Conservation (phyloP, 2,888 invertebrate genomes). For the Crepidodera aurea region DNA sequence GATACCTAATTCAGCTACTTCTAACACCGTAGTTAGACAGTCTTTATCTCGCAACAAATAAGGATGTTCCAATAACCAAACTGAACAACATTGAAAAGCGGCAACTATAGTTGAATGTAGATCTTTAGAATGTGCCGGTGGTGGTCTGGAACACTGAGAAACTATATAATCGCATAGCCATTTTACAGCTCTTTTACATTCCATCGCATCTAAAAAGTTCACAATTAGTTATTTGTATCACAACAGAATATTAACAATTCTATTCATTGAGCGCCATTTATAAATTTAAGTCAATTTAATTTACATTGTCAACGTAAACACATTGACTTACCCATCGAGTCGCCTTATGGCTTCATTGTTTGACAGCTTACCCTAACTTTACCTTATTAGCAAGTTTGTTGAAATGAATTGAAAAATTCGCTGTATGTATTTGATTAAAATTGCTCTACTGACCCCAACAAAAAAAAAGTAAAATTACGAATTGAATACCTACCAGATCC, state of each 20-base stretch:
- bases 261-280: no score
- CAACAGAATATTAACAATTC: not conserved
- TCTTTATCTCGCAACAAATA: slow-evolving; percentile 89
- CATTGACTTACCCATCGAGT: no score
- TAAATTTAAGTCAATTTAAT: no score
- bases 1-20: slow-evolving; percentile 96
- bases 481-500: slow-evolving; percentile 76
- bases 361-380: no score
- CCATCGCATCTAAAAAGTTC: slow-evolving; percentile 79
- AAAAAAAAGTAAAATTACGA: no score
- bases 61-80: slow-evolving; percentile 93
- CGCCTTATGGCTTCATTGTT: no score
- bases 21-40: slow-evolving; percentile 85
- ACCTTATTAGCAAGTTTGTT: no score
- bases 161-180: slow-evolving; percentile 99
- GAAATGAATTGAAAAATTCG: no score
- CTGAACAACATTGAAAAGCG: slow-evolving; percentile 88
- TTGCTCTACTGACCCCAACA: no score
- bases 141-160: slow-evolving; percentile 93
- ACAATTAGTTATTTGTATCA: slow-evolving; percentile 2
- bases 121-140: slow-evolving; percentile 92
- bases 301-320: no score
- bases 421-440: no score
- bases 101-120: slow-evolving; percentile 94
- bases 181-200: slow-evolving; percentile 92